phyloP scores from a whole-genome alignment of 2,888 invertebrate species.

The Oscheius sp. region DNA sequence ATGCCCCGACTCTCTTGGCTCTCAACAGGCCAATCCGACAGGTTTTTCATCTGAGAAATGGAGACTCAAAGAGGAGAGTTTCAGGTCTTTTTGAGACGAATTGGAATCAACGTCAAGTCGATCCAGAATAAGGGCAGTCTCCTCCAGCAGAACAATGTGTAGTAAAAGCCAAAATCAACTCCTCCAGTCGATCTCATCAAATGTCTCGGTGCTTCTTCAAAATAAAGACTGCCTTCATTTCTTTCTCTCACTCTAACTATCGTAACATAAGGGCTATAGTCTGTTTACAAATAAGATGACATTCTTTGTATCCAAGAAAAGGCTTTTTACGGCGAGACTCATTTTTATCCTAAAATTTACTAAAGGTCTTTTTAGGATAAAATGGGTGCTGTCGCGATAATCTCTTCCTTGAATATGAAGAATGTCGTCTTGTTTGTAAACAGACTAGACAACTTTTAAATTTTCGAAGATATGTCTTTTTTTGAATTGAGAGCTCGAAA shows the following conservation, averaged over 20 bases:
- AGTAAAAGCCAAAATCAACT: not conserved
- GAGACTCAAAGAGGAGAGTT: not conserved
- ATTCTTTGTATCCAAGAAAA: too few relatives aligned
- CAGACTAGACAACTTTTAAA: too few relatives aligned
- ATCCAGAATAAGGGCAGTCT: conserved; percentile 5
- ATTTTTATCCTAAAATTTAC: too few relatives aligned
- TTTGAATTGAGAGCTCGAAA: too few relatives aligned
- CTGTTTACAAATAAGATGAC: too few relatives aligned
- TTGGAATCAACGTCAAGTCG: conserved; percentile 19
- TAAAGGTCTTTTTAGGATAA: too few relatives aligned
- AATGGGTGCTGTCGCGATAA: too few relatives aligned
- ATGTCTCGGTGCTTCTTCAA: not conserved
- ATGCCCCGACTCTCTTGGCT: conserved; percentile 49
- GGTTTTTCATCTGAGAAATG: conserved; percentile 19
- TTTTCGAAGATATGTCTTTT: too few relatives aligned
- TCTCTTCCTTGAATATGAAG: too few relatives aligned
- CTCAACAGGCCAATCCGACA: conserved; percentile 51
- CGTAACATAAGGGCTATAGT: too few relatives aligned
- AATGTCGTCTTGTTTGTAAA: too few relatives aligned
- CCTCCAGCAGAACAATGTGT: conserved; percentile 5
- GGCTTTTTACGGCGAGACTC: too few relatives aligned
- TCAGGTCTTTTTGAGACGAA: conserved; percentile 16
- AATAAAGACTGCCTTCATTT: not conserved
- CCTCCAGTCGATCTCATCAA: not conserved
- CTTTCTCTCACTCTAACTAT: not conserved